Conservation (phyloP, 2,113 vertebrate genomes). For the Pelusios castaneus region DNA sequence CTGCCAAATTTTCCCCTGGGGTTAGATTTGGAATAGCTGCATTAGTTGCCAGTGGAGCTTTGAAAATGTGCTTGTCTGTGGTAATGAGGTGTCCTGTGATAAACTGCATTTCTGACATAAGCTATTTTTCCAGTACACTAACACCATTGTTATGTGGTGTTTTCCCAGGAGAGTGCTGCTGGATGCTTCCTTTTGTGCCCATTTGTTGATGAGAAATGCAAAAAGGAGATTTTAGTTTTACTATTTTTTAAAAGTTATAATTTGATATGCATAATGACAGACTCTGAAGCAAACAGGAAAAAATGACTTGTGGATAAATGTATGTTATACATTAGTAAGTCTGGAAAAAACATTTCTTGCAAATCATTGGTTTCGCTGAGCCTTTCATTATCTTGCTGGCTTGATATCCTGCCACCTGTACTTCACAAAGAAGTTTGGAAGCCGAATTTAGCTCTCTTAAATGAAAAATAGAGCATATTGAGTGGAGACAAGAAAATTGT, state of each 20-base stretch:
- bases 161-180: not conserved
- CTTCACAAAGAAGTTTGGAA: not conserved
- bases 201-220: not conserved
- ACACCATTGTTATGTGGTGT: constrained; percentile 8
- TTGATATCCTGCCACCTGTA: not conserved
- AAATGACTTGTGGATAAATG: not conserved
- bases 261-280: fast-evolving
- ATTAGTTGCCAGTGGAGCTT: constrained; percentile 22
- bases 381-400: not conserved
- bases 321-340: not conserved
- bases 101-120: constrained; percentile 28
- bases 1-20: not conserved
- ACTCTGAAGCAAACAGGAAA: not conserved
- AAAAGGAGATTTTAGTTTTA: not conserved
- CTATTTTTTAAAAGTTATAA: not conserved
- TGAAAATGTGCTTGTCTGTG: constrained; percentile 4
- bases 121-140: constrained; percentile 38
- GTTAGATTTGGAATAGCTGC: constrained; percentile 16
- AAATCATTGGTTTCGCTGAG: not conserved
- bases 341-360: not conserved
- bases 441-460: not conserved
- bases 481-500: not conserved
- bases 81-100: constrained; percentile 51
- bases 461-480: not conserved
- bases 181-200: not conserved